These are phyloP conservation scores for Eurypyga helias DNA, from an alignment of 2,113 vertebrate genomes.

Conservation along the genomic window DNA sequence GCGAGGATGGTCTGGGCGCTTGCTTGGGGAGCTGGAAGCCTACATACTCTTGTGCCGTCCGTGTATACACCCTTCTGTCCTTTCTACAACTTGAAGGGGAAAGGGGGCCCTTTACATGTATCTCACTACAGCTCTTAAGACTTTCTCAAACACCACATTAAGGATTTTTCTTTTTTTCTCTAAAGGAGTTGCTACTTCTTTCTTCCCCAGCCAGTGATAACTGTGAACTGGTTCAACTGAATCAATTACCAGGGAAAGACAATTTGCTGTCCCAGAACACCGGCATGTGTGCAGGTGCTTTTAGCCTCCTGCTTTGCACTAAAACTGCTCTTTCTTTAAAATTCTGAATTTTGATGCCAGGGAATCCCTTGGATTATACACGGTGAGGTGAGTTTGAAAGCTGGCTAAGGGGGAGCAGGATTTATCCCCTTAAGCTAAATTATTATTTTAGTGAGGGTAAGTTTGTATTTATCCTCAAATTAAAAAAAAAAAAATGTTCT, in stretches of 20 bases:
- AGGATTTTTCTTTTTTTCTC: neutral
- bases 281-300: neutral
- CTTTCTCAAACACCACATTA: neutral
- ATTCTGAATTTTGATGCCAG: neutral
- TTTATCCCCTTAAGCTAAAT: neutral
- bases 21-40: neutral
- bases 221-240: neutral
- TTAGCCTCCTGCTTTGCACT: neutral
- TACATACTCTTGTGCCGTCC: accelerated
- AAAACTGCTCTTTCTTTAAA: neutral
- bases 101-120: neutral
- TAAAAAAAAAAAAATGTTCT: neutral
- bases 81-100: neutral
- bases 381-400: neutral
- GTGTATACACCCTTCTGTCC: neutral
- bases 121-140: neutral
- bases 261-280: neutral
- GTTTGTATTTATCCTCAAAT: neutral
- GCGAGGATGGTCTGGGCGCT: accelerated
- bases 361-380: neutral
- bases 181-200: neutral
- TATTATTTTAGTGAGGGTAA: neutral
- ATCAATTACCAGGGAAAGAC: neutral
- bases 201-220: neutral
- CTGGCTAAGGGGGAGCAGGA: neutral